These are phyloP conservation scores for Dinoponera quadriceps DNA, from an alignment of 1,140 invertebrate species.

Conservation along the genomic window DNA sequence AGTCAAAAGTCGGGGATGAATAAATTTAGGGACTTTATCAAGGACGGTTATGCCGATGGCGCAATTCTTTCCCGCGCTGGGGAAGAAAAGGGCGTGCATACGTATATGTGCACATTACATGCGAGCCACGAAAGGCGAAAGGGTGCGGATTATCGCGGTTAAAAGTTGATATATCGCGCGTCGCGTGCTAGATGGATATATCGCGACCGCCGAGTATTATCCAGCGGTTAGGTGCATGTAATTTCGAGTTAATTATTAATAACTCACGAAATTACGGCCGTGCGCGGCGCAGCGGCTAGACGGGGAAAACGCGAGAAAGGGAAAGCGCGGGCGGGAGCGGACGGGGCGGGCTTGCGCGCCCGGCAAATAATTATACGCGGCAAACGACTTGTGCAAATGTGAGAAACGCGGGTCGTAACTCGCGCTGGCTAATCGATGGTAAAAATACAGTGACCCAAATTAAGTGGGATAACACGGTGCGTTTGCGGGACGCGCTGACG, in stretches of 20 bases:
- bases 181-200: conserved; percentile 62
- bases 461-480: background rate
- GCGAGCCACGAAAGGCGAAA: conserved; percentile 23
- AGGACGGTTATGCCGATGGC: conserved; percentile 38
- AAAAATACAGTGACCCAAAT: conserved; percentile 11
- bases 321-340: background rate
- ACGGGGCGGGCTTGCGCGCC: too few species aligned
- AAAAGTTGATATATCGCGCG: conserved; percentile 62
- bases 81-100: conserved; percentile 12
- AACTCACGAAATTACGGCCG: conserved; percentile 50
- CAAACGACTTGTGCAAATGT: conserved; percentile 36
- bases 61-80: conserved; percentile 28
- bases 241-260: conserved; percentile 66
- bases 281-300: conserved; percentile 35
- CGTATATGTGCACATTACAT: conserved; percentile 31
- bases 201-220: conserved; percentile 30
- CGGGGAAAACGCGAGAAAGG: conserved; percentile 9
- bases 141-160: conserved; percentile 63
- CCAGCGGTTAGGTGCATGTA: conserved; percentile 51
- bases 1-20: conserved; percentile 64
- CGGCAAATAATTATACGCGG: too few species aligned
- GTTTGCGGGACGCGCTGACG: background rate
- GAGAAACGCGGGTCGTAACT: background rate
- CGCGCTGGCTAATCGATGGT: background rate
- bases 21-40: conserved; percentile 69